Percentiles rank a stretch among this genome's conserved stretches.
Conservation (phyloP, 1,140 invertebrate genomes). For the Heliconius melpomene region DNA sequence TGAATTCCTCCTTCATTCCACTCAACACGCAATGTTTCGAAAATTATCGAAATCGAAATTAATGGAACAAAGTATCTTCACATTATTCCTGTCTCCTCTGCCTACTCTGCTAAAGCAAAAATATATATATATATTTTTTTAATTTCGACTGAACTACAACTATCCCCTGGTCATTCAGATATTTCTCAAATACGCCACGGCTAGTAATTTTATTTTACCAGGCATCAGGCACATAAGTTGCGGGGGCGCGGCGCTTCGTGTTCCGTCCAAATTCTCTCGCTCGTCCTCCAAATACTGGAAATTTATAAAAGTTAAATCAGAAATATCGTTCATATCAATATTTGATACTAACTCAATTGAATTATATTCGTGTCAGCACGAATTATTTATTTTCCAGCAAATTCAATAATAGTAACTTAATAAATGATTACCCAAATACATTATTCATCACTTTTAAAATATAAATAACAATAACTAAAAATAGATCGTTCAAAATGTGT, state of each 20-base stretch:
- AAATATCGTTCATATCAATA: too few relatives aligned
- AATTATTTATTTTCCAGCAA: background rate
- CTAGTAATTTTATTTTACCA: constrained; percentile 46
- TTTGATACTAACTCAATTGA: background rate
- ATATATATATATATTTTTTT: too few relatives aligned
- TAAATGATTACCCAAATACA: too few relatives aligned
- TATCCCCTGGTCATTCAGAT: too few relatives aligned
- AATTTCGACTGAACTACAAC: too few relatives aligned
- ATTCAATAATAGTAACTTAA: background rate
- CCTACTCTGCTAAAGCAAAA: too few relatives aligned
- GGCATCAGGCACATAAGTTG: constrained; percentile 81
- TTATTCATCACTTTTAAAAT: background rate
- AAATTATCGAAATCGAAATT: too few relatives aligned
- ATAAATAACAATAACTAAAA: background rate
- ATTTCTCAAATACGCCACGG: background rate
- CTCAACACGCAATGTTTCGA: too few relatives aligned
- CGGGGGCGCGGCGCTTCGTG: constrained; percentile 67
- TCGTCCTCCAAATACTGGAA: constrained; percentile 78
- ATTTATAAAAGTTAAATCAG: background rate
- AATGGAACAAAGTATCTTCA: too few relatives aligned
- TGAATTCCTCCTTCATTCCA: too few relatives aligned
- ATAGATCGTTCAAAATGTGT: background rate
- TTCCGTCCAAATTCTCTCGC: constrained; percentile 74
- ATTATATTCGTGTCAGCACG: constrained; percentile 18
- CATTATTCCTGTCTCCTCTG: too few relatives aligned